Evolutionary conservation across 2,797 vertebrate species (phyloP).

Genomic region (Pachyuromys duprasi): DNA sequence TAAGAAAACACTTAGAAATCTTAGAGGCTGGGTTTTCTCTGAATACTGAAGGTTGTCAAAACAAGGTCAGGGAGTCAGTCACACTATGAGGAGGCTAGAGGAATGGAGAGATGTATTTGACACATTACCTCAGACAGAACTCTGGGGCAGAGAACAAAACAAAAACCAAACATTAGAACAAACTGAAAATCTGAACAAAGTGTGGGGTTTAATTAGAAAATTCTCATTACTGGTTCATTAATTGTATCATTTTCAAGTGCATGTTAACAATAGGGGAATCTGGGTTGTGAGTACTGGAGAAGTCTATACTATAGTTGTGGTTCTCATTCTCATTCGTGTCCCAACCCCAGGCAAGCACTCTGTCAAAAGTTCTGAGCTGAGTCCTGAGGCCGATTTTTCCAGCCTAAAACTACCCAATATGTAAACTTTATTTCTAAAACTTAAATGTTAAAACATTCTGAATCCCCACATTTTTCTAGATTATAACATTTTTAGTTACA

Average conservation of each 20-base stretch:
- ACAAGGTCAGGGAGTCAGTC: background rate
- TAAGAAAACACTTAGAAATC: background rate
- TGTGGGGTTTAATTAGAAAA: background rate
- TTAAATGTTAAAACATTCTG: conserved; percentile 17
- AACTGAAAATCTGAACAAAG: background rate
- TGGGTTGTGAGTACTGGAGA: background rate
- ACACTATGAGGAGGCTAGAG: background rate
- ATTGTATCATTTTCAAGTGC: background rate
- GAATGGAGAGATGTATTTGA: background rate
- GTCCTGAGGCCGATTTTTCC: background rate
- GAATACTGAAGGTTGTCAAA: background rate
- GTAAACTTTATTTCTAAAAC: background rate
- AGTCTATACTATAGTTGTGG: background rate
- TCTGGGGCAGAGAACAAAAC: background rate
- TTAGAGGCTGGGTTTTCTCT: background rate
- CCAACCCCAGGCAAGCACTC: background rate
- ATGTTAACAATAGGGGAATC: background rate
- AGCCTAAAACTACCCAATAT: background rate
- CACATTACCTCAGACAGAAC: background rate
- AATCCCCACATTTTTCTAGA: background rate
- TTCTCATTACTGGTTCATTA: background rate
- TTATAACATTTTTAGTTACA: background rate
- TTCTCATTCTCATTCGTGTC: background rate
- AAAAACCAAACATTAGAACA: background rate
- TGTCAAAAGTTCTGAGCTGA: background rate